Base-by-base conservation (phyloP, 2,113 vertebrate genomes). In the Potamarius usumacintae region DNA sequence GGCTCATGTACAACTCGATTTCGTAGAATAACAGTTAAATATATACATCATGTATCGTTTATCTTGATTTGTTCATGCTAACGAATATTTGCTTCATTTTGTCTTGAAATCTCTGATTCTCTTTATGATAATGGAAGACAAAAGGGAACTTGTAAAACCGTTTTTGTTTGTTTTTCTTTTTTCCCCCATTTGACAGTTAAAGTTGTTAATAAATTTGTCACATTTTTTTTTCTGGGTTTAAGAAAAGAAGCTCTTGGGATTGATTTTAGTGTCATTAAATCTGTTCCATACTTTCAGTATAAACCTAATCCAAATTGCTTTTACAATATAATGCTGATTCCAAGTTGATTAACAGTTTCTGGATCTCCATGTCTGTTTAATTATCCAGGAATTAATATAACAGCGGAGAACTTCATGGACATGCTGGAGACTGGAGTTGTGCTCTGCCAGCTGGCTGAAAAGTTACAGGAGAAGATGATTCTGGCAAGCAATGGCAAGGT, bases 391-490 rank as follows among this genome's bases (percentile, higher is more conserved):
- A 95, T 95, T 91, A 96, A 96, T 91, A 96, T 99, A 91, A 97
- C 97, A 71, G 97, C 96, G 52, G 97, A 98, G 88, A 96, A 92
- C 58, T 97, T 99, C 90, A 97, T 99, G 96, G 97, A 98, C 84
- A 96, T 94, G 87, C 78, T 99, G 95, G 98, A 99, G 93, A 99
- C 97, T 52, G 98, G 98, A 18, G 96, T 96, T 77, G 93, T 99
- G 91, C 97, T 99, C 85, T 99, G 98, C 93, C 96, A 96, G 84
- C 95, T 99, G 91, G 98, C 97, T 77, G 96, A 97, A 89, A 95
- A 95, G 83, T 92, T 99, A 82, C 98, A 99, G 93, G 96, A 97
- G 72, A 97, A 97, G 92, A 98, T 99, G 92, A 96, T 95, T 88
- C 95, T 96, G 67, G 93, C 94, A 91, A 95, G 94, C 90, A 94